These are phyloP conservation scores for mouse (Mus musculus) DNA, from an alignment of 2,113 vertebrate genomes.

Conservation along the genomic window DNA sequence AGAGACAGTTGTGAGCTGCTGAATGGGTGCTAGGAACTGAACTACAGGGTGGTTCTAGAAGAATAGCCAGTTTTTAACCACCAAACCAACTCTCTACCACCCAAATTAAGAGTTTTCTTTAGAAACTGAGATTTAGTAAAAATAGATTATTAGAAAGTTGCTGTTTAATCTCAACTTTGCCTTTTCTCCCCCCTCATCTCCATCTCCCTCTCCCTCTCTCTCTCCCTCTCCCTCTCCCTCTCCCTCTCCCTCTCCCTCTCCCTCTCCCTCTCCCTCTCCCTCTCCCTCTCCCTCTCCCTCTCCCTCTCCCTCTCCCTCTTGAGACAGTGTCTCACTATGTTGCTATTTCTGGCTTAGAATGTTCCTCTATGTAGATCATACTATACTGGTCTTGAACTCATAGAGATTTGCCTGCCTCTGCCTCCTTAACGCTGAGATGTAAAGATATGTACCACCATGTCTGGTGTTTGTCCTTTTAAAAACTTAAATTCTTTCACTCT, in stretches of 20 bases:
- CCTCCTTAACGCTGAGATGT: neutral
- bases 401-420: neutral
- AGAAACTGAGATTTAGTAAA: neutral
- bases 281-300: no score
- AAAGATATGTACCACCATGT: neutral
- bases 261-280: no score
- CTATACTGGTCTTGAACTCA: neutral
- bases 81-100: neutral
- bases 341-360: neutral
- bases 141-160: neutral
- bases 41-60: neutral
- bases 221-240: neutral
- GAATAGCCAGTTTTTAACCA: neutral
- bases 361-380: neutral
- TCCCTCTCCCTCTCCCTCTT: no score
- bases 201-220: neutral
- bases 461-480: neutral
- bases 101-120: neutral
- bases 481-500: neutral
- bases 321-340: neutral
- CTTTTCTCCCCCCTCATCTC: neutral
- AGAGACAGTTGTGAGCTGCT: neutral
- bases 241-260: no score
- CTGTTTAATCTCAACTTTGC: constrained; percentile 15
- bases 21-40: neutral